These are phyloP conservation scores for Rhipidura dahli DNA, from an alignment of 2,113 vertebrate genomes.

Conservation along the genomic window DNA sequence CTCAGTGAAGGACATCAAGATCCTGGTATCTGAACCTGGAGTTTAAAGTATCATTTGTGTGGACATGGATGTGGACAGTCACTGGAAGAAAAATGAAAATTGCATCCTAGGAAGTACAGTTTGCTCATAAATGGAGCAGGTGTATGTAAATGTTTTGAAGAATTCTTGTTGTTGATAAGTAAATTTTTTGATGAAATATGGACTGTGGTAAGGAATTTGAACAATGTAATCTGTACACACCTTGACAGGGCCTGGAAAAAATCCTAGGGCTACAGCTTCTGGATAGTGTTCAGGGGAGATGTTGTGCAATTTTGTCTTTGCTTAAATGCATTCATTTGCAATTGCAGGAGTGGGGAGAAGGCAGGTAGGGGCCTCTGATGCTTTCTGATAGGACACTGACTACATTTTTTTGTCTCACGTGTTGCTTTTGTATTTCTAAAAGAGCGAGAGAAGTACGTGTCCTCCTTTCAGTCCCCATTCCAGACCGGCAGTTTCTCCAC, in stretches of 20 bases:
- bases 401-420: neutral
- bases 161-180: neutral
- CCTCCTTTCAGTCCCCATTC: neutral
- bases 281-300: neutral
- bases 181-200: neutral
- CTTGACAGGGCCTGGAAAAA: neutral
- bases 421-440: neutral
- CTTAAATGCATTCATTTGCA: neutral
- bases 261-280: neutral
- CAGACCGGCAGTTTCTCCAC: neutral
- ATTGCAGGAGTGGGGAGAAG: neutral
- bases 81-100: neutral
- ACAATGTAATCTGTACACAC: rapidly evolving
- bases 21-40: neutral
- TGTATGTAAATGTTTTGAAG: neutral
- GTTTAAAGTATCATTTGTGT: neutral
- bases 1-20: neutral
- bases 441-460: neutral
- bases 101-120: neutral
- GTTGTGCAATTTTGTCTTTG: neutral
- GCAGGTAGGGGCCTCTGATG: neutral
- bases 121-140: neutral
- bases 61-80: neutral
- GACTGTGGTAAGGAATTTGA: neutral
- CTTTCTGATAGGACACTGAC: neutral